Base-by-base conservation (phyloP, 2,113 vertebrate species). In the Corythornis cristatus region DNA sequence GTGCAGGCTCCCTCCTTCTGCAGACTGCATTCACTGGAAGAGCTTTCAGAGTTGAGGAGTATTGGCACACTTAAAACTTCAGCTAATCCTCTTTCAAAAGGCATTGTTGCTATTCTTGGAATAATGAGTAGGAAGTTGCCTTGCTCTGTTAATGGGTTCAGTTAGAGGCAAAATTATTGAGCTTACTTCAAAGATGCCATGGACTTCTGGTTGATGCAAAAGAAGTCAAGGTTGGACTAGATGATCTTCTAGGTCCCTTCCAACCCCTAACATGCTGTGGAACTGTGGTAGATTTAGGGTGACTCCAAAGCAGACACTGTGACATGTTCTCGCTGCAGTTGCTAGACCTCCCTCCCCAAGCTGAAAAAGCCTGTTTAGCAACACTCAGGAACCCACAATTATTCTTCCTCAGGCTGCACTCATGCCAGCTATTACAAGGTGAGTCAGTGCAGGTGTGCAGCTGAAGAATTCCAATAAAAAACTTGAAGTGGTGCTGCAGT, bases 41-140 rank as follows among this genome's bases (percentile, higher is more conserved):
- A 89, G 87, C 74, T 89, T 85, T 93, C 84, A 83, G 84, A 85
- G 35, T 6, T 94, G 89, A 94, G 54, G 20, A 93, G 78, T 82
- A 79, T 45, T 93, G 91, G 87, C 96, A 93, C 37, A 62, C 82
- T 83, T 83, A 67, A 94, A 89, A 86, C 87, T 77, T 91, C 75
- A 12, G 33, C 66, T 95, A 92, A 89, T 89, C 74, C 72, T 61
- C 74, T 89, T 91, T 90, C 67, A 85, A 89, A 93, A 91, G 64
- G 65, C 74, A 94, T 77, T 91, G 84, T 92, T 92, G 78, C 81
- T 93, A 89, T 94, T 92, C 86, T 58, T 87, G 67, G 91, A 89
- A 84, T 73, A 90, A 86, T 12, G 62, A 91, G 84, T 92, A 89
- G 67, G 89, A 92, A 80, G 86, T 89, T 88, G 94, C 40, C 82